Base-by-base conservation (phyloP, 2,113 vertebrate species). In the Neopipo cinnamomea region DNA sequence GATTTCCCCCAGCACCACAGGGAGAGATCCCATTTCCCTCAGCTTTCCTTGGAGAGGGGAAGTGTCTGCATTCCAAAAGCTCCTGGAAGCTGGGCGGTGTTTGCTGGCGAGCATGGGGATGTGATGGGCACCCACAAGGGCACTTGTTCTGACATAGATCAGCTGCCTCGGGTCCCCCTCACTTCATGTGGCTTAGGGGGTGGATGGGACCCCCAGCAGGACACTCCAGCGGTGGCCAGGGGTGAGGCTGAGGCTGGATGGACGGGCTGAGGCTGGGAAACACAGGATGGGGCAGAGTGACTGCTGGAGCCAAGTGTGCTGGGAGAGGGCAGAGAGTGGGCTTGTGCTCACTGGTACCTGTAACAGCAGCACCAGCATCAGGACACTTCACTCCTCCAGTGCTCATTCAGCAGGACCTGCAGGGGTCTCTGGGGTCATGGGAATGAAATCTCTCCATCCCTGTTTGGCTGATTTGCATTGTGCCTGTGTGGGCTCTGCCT, bases 261-360 rank as follows among this genome's bases (percentile, higher is more conserved):
- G 33, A 24, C 8, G 21, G 42, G 17, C 6, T 15, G 62, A 14
- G 49, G 24, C 7, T 75, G 62, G n/a, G 14, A 22, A 55, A 5
- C 3, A 5, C 41, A 20, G 50, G 21, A 2, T 2, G 23, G 23
- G 10, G 19, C 2, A 0, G 66, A 44, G 47, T 9, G 9, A 2
- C 35, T 18, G 47, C 35, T 22, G 7, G 28, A 58, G 37, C 63
- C 25, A 8, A 7, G 0, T 6, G 20, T 17, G n/a, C 82, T 44
- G 82, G 58, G 82, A 47, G 9, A 19, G 44, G 31, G 35, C 56
- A 19, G 56, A 15, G 46, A 1, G 14, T 8, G 67, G 55, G 39
- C 55, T 35, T 1, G 2, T 28, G 49, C n/a, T 23, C 37, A 2
- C 3, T 11, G 50, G 24, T 39, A 2, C 50, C 37, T 25, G 46